A percentile compares a stretch with the other conserved stretches of the same genome.
phyloP scores from a whole-genome alignment of 2,113 vertebrate species.

The Odocoileus hemionus region DNA sequence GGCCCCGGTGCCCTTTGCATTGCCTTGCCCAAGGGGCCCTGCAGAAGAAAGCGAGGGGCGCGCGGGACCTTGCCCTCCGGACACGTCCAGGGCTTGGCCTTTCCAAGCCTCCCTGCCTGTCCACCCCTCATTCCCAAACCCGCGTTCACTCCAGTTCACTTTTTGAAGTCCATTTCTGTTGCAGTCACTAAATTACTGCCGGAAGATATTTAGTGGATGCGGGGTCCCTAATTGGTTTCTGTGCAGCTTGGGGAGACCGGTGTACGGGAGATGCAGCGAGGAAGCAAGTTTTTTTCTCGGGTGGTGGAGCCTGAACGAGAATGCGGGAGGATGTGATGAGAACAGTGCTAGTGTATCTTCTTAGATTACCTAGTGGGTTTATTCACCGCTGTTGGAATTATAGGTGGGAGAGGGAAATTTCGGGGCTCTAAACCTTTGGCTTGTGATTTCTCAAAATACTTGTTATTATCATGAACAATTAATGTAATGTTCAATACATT shows the following conservation, averaged over 20 bases:
- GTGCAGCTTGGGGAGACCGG: conserved; percentile 56
- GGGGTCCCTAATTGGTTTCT: neutral
- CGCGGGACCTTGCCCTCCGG: conserved; percentile 37
- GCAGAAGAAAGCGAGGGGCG: conserved; percentile 54
- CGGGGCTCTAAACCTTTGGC: neutral
- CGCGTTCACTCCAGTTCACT: conserved; percentile 40
- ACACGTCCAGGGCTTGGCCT: conserved; percentile 45
- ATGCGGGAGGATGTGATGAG: neutral
- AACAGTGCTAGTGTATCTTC: neutral
- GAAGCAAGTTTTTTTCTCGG: conserved; percentile 47
- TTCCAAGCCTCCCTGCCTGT: neutral
- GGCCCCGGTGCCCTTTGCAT: conserved; percentile 19
- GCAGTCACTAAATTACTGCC: conserved; percentile 5
- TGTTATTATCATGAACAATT: neutral
- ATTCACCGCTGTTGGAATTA: neutral
- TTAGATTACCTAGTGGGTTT: neutral
- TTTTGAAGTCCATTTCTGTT: conserved; percentile 50
- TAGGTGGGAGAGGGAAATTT: conserved; percentile 19
- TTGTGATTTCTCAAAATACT: conserved; percentile 20
- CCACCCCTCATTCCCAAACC: neutral
- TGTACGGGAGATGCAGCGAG: neutral
- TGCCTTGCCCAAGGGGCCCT: conserved; percentile 40
- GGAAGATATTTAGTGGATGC: conserved; percentile 14
- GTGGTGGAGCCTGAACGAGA: neutral
- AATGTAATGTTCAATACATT: neutral